Conservation (phyloP, 2,797 vertebrate genomes). For the Lepilemur septentrionalis region DNA sequence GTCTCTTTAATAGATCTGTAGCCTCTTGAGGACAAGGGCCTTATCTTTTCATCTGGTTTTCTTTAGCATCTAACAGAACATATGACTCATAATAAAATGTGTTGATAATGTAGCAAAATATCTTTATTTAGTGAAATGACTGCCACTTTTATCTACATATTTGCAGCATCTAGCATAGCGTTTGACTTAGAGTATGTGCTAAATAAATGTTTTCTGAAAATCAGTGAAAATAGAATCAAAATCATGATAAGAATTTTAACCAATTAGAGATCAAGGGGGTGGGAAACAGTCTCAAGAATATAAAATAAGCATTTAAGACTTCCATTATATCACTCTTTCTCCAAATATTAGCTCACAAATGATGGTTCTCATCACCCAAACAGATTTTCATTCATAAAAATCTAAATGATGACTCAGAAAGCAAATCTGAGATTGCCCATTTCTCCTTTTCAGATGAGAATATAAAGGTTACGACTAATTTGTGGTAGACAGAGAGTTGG, state of each 20-base stretch:
- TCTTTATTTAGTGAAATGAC: neutral
- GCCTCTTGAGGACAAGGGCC: neutral
- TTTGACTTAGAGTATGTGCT: neutral
- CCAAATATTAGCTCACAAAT: neutral
- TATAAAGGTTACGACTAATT: neutral
- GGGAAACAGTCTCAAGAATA: neutral
- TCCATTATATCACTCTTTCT: neutral
- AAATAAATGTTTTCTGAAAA: neutral
- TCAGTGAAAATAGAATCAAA: neutral
- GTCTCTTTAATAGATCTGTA: neutral
- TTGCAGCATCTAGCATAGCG: neutral
- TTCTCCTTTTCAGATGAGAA: neutral
- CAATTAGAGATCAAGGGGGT: neutral
- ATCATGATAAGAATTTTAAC: neutral
- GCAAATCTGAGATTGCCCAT: neutral
- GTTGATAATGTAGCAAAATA: neutral
- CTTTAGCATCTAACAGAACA: neutral
- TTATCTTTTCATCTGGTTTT: neutral
- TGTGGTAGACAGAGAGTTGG: rapidly evolving
- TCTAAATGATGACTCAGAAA: neutral
- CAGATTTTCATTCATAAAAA: neutral
- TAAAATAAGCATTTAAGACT: neutral
- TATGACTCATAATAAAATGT: slow-evolving; percentile 2
- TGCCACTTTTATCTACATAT: neutral
- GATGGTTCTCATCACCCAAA: neutral